phyloP scores from a whole-genome alignment of 2,113 vertebrate genomes.

The Oryzias woworae region DNA sequence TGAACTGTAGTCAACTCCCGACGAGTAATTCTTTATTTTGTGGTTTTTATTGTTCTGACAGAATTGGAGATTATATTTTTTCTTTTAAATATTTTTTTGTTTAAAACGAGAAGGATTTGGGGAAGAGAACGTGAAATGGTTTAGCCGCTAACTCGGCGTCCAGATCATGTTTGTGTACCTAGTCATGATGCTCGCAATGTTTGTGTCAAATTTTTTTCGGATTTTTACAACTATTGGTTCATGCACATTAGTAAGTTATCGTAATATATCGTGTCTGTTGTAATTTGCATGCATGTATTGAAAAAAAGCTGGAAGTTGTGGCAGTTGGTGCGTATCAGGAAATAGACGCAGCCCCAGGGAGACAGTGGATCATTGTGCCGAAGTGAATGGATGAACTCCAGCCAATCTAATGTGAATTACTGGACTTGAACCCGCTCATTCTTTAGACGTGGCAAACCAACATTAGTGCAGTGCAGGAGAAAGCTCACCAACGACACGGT shows the following conservation, averaged over 20 bases:
- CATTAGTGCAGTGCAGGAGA: conserved; percentile 16
- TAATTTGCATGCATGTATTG: fast-evolving
- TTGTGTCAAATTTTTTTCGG: not conserved
- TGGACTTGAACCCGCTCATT: conserved; percentile 36
- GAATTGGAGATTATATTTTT: fast-evolving
- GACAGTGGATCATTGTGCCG: conserved; percentile 71
- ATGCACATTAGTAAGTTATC: not conserved
- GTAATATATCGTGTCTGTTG: fast-evolving
- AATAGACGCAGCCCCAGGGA: conserved; percentile 28
- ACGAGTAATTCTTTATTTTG: not conserved
- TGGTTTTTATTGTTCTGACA: fast-evolving
- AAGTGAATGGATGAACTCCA: conserved; percentile 62
- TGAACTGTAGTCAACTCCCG: not conserved
- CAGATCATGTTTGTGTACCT: conserved; percentile 41
- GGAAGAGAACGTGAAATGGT: not conserved
- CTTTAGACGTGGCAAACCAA: conserved; percentile 10
- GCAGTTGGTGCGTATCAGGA: conserved; percentile 29
- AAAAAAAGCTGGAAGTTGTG: not conserved
- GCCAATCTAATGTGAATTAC: conserved; percentile 56
- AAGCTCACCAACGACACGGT: not conserved
- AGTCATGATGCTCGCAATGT: conserved; percentile 34
- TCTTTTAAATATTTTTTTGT: not conserved
- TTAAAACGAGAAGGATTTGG: fast-evolving
- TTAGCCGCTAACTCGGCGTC: conserved; percentile 25
- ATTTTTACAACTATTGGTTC: not conserved